Evolutionary conservation across 2,113 vertebrate species (phyloP), one percentile per base, ranked within the genome.

Genomic region (Psammodynastes pulverulentus): DNA sequence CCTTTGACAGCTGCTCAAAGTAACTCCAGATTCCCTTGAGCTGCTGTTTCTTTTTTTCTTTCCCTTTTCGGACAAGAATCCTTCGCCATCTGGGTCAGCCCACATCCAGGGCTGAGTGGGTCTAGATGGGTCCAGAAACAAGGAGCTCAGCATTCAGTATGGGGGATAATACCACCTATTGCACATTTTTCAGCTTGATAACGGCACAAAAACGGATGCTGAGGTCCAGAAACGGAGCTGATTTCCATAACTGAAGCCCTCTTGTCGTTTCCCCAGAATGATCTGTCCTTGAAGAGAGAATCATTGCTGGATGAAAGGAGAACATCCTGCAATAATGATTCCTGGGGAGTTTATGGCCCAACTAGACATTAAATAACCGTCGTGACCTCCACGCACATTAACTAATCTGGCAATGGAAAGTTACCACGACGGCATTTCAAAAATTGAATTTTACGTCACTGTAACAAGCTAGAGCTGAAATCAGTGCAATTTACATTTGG

Each of bases 401-500:
- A 93, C 45, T 46, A 86, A 93, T 91, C 45, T 0, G 34, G 95
- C 90, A 88, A 84, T 79, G 24, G 67, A 93, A 93, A 96, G 95
- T 94, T 51, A 95, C 94, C 4, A 10, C 85, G n/a, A 88, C 23
- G 0, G 79, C 95, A 96, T 95, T 95, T 92, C 58, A 46, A 89
- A 90, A 89, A 45, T 62, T 1, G 23, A 90, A 88, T 89, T 94
- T 86, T 87, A 48, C 62, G 86, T 96, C 92, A 95, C 2, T 94
- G 94, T 89, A 89, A 95, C 93, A 96, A 94, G 94, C 89, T 86
- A 91, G 93, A 97, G 91, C 94, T 92, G 94, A 96, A 58, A 58
- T 58, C 24, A 10, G 96, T 95, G 94, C 93, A 97, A 95, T 96
- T 96, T 96, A 94, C 94, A 79, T 88, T 91, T 94, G 92, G 88